Conservation (phyloP, 2,113 vertebrate genomes). For the Montifringilla adamsi region DNA sequence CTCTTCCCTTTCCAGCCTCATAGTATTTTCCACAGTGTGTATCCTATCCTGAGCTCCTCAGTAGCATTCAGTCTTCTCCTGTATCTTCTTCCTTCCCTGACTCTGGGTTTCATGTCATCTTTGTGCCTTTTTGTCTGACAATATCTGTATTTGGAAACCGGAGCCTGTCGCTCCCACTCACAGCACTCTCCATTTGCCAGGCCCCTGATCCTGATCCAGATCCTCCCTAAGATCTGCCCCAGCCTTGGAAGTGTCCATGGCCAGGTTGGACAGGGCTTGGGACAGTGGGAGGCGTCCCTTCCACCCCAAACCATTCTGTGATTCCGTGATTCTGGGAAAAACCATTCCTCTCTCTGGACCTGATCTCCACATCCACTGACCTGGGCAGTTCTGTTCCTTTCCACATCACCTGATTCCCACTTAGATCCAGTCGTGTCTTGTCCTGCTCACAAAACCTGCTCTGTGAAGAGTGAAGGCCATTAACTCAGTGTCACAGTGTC, state of each 20-base stretch:
- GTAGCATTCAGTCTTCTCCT: background rate
- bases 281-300: background rate
- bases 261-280: background rate
- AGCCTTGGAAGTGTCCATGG: background rate
- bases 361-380: background rate
- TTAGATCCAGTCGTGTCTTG: background rate
- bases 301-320: background rate
- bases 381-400: background rate
- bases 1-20: background rate
- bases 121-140: background rate
- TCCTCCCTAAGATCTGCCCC: background rate
- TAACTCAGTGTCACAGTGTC: rapidly evolving
- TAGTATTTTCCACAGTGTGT: background rate
- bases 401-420: background rate
- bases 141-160: background rate
- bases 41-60: background rate
- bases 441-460: background rate
- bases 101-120: background rate
- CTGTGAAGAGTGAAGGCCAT: background rate
- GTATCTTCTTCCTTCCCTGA: background rate
- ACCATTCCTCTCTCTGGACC: background rate
- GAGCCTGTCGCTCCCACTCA: background rate
- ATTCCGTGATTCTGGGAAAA: background rate
- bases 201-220: background rate
- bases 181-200: background rate